Evolutionary conservation across 2,888 invertebrate species (phyloP).

Genomic region (Suillia variegata): DNA sequence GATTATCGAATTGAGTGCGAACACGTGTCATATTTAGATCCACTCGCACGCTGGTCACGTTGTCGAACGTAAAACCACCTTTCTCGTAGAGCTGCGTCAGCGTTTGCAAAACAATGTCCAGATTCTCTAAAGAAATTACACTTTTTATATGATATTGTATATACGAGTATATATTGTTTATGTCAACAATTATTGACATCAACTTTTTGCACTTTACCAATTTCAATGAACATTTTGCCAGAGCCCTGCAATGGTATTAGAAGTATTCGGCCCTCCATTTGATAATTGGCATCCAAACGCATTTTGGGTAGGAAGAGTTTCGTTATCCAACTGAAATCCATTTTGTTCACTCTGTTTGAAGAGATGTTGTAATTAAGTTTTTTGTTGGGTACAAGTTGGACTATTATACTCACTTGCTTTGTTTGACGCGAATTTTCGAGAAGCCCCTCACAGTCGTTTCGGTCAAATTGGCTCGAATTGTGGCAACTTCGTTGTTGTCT

Average conservation of each 20-base stretch:
- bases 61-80: constrained; percentile 69
- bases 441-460: constrained; percentile 70
- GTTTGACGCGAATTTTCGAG: constrained; percentile 66
- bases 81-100: constrained; percentile 68
- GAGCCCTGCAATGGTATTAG: constrained; percentile 71
- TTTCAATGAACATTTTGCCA: constrained; percentile 73
- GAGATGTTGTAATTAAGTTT: not conserved
- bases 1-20: constrained; percentile 69
- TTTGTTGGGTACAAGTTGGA: not conserved
- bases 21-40: constrained; percentile 68
- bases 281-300: constrained; percentile 71
- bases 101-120: constrained; percentile 69
- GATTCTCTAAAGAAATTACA: constrained; percentile 62
- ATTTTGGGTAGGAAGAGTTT: constrained; percentile 69
- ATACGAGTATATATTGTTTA: no score
- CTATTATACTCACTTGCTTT: constrained; percentile 62
- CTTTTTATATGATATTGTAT: no score
- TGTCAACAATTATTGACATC: constrained; percentile 12
- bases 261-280: constrained; percentile 70
- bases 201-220: constrained; percentile 66
- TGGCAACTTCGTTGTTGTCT: constrained; percentile 74
- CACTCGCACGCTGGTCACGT: constrained; percentile 69
- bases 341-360: constrained; percentile 65
- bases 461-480: constrained; percentile 71
- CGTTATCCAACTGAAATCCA: constrained; percentile 71